Conservation (phyloP, 2,797 vertebrate genomes). For the Gallinago stenura region DNA sequence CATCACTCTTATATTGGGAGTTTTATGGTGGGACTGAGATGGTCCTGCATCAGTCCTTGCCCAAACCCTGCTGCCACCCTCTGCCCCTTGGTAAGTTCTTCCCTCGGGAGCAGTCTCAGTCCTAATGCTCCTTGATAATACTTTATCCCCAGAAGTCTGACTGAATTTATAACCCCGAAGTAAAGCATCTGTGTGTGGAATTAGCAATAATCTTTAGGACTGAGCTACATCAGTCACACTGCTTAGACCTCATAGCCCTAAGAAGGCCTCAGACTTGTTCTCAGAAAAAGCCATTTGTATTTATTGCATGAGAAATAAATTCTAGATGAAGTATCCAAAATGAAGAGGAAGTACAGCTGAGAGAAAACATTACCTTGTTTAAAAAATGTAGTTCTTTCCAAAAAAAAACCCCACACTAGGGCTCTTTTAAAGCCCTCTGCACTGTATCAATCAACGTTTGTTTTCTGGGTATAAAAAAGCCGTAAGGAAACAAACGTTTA, state of each 20-base stretch:
- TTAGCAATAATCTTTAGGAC: background rate
- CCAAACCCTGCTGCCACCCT: background rate
- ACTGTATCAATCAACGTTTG: background rate
- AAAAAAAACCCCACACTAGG: background rate
- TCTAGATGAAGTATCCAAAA: background rate
- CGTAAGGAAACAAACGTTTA: slow-evolving; percentile 25
- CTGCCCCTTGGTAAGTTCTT: background rate
- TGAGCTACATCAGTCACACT: background rate
- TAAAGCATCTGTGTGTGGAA: background rate
- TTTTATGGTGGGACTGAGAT: background rate
- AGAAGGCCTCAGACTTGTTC: background rate
- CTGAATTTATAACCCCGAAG: background rate
- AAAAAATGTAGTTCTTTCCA: background rate
- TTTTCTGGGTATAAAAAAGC: slow-evolving; percentile 23
- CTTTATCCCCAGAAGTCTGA: background rate
- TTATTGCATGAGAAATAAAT: background rate
- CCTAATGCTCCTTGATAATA: background rate
- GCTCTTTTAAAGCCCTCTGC: background rate
- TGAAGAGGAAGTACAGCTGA: background rate
- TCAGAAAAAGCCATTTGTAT: background rate
- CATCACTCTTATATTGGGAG: background rate
- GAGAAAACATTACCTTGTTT: background rate
- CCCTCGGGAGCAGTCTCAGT: background rate
- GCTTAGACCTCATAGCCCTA: background rate
- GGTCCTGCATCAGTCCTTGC: background rate